A percentile compares a stretch with the other conserved stretches of the same genome.
These are phyloP conservation scores for Siderastrea radians DNA, from an alignment of 92 coral and sea anemone species.

Conservation along the genomic window DNA sequence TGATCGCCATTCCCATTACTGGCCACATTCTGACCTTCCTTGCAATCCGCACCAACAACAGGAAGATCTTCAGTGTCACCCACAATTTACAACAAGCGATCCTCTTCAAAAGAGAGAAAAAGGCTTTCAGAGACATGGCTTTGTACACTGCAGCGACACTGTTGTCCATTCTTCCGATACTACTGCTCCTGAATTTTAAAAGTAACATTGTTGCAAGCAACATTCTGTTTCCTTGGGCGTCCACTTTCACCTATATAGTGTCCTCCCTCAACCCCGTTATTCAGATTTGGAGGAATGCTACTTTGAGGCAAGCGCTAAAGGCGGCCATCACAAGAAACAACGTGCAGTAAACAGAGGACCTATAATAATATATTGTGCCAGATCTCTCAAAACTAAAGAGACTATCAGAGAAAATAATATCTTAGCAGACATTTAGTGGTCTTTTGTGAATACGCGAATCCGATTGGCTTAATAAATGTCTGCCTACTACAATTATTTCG, in stretches of 20 bases:
- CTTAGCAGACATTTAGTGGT: too few relatives aligned
- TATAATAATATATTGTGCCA: not conserved
- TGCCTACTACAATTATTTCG: too few relatives aligned
- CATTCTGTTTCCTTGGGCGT: constrained; percentile 14
- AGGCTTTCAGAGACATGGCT: constrained; percentile 3
- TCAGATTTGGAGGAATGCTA: constrained; percentile 11
- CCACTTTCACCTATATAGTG: not conserved
- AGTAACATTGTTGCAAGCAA: not conserved
- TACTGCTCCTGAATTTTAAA: not conserved
- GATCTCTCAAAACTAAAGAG: too few relatives aligned
- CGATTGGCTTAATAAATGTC: too few relatives aligned
- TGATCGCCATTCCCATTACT: constrained; percentile 3
- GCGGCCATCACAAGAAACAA: not conserved
- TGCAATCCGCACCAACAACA: constrained; percentile 25
- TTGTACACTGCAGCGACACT: constrained; percentile 7
- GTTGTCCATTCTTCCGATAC: constrained; percentile 1
- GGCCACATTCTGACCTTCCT: constrained; percentile 22
- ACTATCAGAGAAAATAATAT: too few relatives aligned
- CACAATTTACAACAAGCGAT: constrained; percentile 3
- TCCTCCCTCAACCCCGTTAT: constrained; percentile 6
- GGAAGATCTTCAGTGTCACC: not conserved
- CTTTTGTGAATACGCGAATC: too few relatives aligned
- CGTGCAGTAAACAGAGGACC: not conserved
- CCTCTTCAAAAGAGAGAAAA: constrained; percentile 15
- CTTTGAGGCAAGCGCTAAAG: constrained; percentile 8